Base-by-base conservation (phyloP, 2,888 invertebrate genomes). In the Lagria hirta region DNA sequence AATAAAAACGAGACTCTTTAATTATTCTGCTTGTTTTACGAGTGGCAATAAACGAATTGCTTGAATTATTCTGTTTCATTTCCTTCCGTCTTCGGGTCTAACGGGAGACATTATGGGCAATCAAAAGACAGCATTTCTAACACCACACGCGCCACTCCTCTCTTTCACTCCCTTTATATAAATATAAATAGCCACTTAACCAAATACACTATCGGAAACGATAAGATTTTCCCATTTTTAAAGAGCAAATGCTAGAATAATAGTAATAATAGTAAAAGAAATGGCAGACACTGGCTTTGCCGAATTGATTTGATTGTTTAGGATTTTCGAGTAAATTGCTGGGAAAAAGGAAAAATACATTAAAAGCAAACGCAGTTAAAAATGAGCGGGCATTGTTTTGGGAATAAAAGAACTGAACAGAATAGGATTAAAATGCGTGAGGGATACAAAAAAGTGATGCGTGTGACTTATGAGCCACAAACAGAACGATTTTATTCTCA, bases 1-100 rank as follows among this genome's bases (percentile, higher is more conserved):
- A 60, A 60, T 56, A 59, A 58, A 61, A 57, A 58, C 45, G 51
- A 48, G 55, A 47, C 27, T 43, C 55, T 52, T 57, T 62, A 61
- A 62, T 62, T 62, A 61, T 61, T 61, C 59, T 54, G 52, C 57
- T 58, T 60, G 57, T 55, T 62, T 62, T 61, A 62, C 59, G 61
- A 59, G 55, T 52, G 48, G 59, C 53, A 61, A 60, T 62, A 62
- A 62, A 61, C 60, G 62, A 58, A 60, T 61, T 58, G 54, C 58
- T 57, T 59, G 58, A 59, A 60, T 61, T 59, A 61, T 61, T 59
- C 56, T 57, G 52, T 58, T 56, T 54, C 57, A 59, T 59, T 61
- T 57, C 61, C 55, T 60, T 57, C 60, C 58, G 57, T 55, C 59
- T 57, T 57, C 50, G 53, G 54, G 51, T 53, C 55, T 58, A 58